A percentile compares a stretch with the other conserved stretches of the same genome.
These are phyloP conservation scores for Aphaenogaster floridana DNA, from an alignment of 1,140 invertebrate species.

Conservation along the genomic window DNA sequence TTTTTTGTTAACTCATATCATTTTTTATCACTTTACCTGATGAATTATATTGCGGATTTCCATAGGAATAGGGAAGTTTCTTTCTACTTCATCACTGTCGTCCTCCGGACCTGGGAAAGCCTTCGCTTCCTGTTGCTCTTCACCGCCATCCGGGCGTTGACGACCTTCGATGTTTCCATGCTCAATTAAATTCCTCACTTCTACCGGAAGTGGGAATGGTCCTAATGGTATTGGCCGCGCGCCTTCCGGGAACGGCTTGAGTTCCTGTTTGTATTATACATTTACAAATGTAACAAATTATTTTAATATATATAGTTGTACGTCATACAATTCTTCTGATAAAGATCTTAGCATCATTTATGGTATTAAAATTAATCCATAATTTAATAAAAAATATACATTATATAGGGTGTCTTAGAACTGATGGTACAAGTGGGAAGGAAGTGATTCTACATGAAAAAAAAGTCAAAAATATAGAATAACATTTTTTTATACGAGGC, in stretches of 20 bases:
- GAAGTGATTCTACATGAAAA: no score
- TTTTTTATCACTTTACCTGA: conserved; percentile 72
- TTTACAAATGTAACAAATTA: conserved; percentile 1
- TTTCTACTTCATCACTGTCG: conserved; percentile 81
- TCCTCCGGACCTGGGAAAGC: conserved; percentile 80
- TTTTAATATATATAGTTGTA: neutral
- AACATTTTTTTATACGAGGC: no score
- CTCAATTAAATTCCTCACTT: conserved; percentile 84
- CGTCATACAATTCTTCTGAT: neutral
- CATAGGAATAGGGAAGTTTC: conserved; percentile 81
- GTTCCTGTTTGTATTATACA: conserved; percentile 76
- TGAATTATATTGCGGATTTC: conserved; percentile 83
- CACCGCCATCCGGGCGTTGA: conserved; percentile 75
- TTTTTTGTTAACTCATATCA: neutral
- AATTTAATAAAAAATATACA: conserved; percentile 10
- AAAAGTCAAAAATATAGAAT: no score
- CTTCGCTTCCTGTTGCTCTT: conserved; percentile 82
- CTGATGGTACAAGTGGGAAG: no score
- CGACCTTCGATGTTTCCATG: conserved; percentile 83
- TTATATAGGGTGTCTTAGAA: neutral
- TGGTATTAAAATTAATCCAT: neutral
- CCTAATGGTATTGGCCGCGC: conserved; percentile 80
- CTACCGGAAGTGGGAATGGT: conserved; percentile 82
- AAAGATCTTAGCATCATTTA: neutral
- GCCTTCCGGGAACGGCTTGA: conserved; percentile 82